Evolutionary conservation across 1,140 invertebrate species (phyloP), one percentile per base, ranked within the genome.

Genomic region (Diprion similis): DNA sequence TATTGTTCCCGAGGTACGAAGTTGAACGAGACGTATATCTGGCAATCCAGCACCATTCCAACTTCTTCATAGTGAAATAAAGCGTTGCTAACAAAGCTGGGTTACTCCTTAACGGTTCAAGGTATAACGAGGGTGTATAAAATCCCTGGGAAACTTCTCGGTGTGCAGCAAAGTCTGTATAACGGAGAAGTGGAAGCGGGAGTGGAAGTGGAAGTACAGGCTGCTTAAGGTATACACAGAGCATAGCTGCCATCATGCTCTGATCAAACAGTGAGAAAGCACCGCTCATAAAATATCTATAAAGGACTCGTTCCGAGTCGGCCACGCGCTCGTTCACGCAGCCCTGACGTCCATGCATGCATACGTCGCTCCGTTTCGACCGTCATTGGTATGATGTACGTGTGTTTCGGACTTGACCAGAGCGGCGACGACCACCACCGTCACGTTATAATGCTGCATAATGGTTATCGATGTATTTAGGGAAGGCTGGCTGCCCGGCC

Each of bases 381-480:
- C 24, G 64, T 65, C 19, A 48, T 71, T 15, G 18, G 46, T 11
- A 64, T 24, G 15, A 64, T 15, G 66, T 65, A 46, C 17, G 59
- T 15, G 45, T 71, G 64, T 47, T 18, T 17, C 64, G 3, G 19
- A 71, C 64, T 47, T 71, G 17, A 64, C 64, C 46, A 19, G 66
- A 71, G 64, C 66, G 70, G 46, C 64, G 64, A 24, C 37, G 71
- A 69, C 67, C 46, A 69, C 69, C 48, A 70, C 59, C 51, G 37
- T 51, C 73, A 72, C 66, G 75, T 81, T 78, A 74, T 80, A 80
- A 81, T 76, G 80, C 76, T 77, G 79, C 78, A 80, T 78, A 78
- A 83, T 83, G 80, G 77, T 78, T 75, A 76, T 68, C 78, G 79
- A 80, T 79, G 78, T 79, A 79, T 83, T 83, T 78, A 78, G 78